A percentile compares a stretch with the other conserved stretches of the same genome.
These are phyloP conservation scores for Lathamus discolor DNA, from an alignment of 2,113 vertebrate species.

Conservation along the genomic window DNA sequence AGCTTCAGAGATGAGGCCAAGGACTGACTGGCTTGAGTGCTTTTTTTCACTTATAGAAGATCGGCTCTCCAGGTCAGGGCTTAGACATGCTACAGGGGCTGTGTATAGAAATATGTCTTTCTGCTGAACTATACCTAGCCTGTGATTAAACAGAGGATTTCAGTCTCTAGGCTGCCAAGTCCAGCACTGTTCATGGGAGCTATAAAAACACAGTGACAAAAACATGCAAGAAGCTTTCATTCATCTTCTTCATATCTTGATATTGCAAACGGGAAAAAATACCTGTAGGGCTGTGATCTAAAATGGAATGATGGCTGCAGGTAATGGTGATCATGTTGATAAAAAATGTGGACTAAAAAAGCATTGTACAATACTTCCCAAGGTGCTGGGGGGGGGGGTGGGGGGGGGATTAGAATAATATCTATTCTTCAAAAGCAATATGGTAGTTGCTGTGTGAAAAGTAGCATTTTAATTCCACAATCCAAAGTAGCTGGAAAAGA, in stretches of 20 bases:
- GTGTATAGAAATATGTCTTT: background rate
- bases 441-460: background rate
- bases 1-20: background rate
- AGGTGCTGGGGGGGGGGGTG: background rate
- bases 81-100: slow-evolving; percentile 3
- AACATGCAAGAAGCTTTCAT: slow-evolving; percentile 38
- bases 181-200: background rate
- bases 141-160: slow-evolving; percentile 62
- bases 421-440: slow-evolving; percentile 7
- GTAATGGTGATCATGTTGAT: background rate
- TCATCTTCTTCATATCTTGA: slow-evolving; percentile 31
- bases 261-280: slow-evolving; percentile 15
- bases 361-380: slow-evolving; percentile 17
- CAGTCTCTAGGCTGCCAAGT: slow-evolving; percentile 40
- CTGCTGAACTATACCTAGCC: background rate
- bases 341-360: slow-evolving; percentile 50
- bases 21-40: background rate
- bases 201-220: slow-evolving; percentile 42
- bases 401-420: background rate
- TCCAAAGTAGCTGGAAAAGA: background rate
- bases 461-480: slow-evolving; percentile 1
- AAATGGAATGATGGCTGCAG: slow-evolving; percentile 19
- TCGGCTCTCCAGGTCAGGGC: background rate
- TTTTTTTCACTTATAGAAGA: background rate
- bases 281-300: background rate